Percentiles rank a stretch among this genome's conserved stretches.
Conservation (phyloP, 2,113 vertebrate species). For the Galemys pyrenaicus region DNA sequence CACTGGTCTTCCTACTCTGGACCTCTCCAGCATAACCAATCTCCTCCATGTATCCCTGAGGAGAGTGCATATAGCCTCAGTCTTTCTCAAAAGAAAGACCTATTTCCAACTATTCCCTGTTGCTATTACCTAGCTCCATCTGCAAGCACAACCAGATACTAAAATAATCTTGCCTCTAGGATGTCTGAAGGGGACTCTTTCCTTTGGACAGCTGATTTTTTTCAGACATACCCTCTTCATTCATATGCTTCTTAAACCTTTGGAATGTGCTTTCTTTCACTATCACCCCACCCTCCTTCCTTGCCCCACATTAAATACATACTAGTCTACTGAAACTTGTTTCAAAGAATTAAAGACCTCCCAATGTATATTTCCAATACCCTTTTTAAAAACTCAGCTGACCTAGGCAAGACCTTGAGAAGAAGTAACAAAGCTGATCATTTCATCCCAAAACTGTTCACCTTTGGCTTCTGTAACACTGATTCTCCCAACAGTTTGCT, state of each 20-base stretch:
- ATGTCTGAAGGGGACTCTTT: neutral
- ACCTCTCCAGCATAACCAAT: neutral
- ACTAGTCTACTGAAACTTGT: constrained; percentile 5
- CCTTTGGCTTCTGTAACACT: neutral
- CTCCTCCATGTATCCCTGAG: neutral
- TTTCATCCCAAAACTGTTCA: neutral
- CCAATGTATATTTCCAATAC: neutral
- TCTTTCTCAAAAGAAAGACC: constrained; percentile 19
- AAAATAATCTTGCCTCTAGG: neutral
- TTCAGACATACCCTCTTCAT: constrained; percentile 28
- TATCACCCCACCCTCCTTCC: neutral
- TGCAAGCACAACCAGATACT: neutral
- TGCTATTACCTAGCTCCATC: neutral
- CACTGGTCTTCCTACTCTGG: neutral
- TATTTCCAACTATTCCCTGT: neutral
- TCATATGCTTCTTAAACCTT: constrained; percentile 45
- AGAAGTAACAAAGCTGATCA: neutral
- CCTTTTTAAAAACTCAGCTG: neutral
- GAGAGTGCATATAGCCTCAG: neutral
- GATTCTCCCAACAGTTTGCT: neutral
- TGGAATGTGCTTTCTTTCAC: constrained; percentile 28
- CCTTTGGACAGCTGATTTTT: neutral
- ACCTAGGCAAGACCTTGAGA: neutral
- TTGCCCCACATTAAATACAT: neutral
- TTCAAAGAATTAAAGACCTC: neutral